A percentile compares a stretch with the other conserved stretches of the same genome.
These are phyloP conservation scores for Trichonephila inaurata DNA, from an alignment of 1,140 invertebrate genomes.

Conservation along the genomic window DNA sequence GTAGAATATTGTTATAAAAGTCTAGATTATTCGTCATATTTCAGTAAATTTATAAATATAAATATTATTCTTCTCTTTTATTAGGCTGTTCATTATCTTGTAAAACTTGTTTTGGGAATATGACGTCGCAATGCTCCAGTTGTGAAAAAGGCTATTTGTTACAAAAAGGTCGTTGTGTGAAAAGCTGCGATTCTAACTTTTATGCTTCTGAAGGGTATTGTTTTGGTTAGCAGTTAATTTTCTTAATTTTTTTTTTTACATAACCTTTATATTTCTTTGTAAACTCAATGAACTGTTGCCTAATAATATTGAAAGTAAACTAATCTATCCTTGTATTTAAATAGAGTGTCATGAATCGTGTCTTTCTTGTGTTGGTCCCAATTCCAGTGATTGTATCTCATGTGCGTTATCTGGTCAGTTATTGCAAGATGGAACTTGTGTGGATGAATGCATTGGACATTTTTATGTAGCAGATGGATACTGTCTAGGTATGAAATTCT, in stretches of 20 bases:
- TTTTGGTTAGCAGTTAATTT: background rate
- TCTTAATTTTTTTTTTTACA: background rate
- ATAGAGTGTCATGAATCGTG: slow-evolving; percentile 67
- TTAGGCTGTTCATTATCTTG: slow-evolving; percentile 44
- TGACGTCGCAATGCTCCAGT: slow-evolving; percentile 62
- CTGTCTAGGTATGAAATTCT: slow-evolving; percentile 38
- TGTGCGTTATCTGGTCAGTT: slow-evolving; percentile 64
- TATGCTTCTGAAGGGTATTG: slow-evolving; percentile 36
- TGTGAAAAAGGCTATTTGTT: slow-evolving; percentile 52
- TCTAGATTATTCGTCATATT: too few relatives aligned
- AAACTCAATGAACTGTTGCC: background rate
- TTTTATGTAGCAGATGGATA: slow-evolving; percentile 57
- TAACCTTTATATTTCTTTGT: too few relatives aligned
- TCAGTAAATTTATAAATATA: too few relatives aligned
- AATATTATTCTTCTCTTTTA: background rate
- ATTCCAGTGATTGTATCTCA: slow-evolving; percentile 26
- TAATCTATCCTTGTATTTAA: background rate
- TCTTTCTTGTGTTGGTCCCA: slow-evolving; percentile 26
- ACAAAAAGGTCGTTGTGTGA: slow-evolving; percentile 55
- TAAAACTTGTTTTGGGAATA: slow-evolving; percentile 73
- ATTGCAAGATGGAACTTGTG: slow-evolving; percentile 63
- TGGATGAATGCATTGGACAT: slow-evolving; percentile 63
- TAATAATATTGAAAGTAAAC: too few relatives aligned
- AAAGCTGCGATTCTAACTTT: slow-evolving; percentile 36
- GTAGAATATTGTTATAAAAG: too few relatives aligned